A percentile compares a stretch with the other conserved stretches of the same genome.
Evolutionary conservation across 1,140 invertebrate species (phyloP).

Genomic region (Drosophila hydei): DNA sequence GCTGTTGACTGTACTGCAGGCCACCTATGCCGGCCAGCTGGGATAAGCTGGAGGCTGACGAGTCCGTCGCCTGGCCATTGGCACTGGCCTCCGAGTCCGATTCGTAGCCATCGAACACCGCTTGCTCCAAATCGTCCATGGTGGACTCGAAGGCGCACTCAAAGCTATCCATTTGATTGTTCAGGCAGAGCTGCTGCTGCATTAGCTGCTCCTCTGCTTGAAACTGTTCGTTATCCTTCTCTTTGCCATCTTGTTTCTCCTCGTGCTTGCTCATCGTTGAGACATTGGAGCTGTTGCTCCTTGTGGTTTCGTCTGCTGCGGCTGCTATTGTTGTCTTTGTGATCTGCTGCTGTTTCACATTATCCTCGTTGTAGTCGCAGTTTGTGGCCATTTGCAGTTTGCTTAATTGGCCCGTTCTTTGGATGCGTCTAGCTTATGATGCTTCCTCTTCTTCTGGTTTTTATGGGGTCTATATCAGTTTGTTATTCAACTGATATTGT

Average conservation of each 20-base stretch:
- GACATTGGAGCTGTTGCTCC: slow-evolving; percentile 15
- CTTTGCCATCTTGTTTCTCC: slow-evolving; percentile 32
- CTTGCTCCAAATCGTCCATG: slow-evolving; percentile 78
- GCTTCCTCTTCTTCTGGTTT: slow-evolving; percentile 4
- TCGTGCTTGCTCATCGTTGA: slow-evolving; percentile 46
- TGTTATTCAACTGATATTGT: slow-evolving; percentile 60
- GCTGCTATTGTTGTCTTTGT: slow-evolving; percentile 19
- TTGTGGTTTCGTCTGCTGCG: slow-evolving; percentile 11
- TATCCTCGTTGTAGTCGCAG: slow-evolving; percentile 69
- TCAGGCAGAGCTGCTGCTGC: slow-evolving; percentile 11
- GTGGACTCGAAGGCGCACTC: slow-evolving; percentile 78
- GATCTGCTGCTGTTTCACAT: slow-evolving; percentile 57
- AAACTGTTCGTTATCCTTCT: slow-evolving; percentile 6
- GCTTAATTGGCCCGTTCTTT: slow-evolving; percentile 35
- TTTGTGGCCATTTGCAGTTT: slow-evolving; percentile 73
- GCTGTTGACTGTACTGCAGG: slow-evolving; percentile 42
- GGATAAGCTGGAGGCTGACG: slow-evolving; percentile 55
- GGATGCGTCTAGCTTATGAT: slow-evolving; percentile 10
- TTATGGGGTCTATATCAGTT: neutral
- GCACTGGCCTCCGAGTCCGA: slow-evolving; percentile 73
- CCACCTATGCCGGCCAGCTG: slow-evolving; percentile 38
- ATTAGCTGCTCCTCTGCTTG: slow-evolving; percentile 6
- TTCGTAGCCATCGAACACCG: slow-evolving; percentile 72
- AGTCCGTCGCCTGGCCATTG: slow-evolving; percentile 56
- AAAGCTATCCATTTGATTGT: slow-evolving; percentile 62